phyloP scores from a whole-genome alignment of 2,113 vertebrate genomes.

The Phylloscopus whistleri region DNA sequence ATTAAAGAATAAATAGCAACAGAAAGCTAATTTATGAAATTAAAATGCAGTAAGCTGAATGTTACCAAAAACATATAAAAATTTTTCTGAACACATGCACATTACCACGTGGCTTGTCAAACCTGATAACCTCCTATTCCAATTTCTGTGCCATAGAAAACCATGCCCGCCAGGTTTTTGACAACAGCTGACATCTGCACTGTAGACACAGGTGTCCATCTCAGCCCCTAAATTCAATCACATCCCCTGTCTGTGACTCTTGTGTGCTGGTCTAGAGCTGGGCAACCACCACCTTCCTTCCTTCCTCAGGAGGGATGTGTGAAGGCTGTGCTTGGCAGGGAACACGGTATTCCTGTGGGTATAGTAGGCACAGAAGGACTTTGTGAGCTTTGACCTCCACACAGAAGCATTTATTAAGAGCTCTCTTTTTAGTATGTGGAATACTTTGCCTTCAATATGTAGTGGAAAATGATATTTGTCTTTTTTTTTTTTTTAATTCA shows the following conservation, averaged over 20 bases:
- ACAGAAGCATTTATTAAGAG: background rate
- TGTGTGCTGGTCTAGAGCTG: background rate
- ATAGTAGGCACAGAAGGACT: background rate
- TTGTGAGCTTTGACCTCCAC: background rate
- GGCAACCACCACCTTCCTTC: background rate
- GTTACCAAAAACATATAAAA: background rate
- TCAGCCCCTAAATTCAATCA: background rate
- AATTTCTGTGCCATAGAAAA: background rate
- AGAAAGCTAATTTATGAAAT: background rate
- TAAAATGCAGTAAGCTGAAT: background rate
- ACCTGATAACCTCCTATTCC: background rate
- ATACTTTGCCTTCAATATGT: background rate
- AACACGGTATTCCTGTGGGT: background rate
- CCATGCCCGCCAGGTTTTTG: background rate
- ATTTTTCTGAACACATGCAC: background rate
- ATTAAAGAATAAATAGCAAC: background rate
- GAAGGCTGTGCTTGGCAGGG: background rate
- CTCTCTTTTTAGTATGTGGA: background rate
- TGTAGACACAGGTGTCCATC: background rate
- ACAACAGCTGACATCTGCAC: background rate
- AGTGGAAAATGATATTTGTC: background rate
- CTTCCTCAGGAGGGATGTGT: background rate
- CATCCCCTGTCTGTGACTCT: rapidly evolving
- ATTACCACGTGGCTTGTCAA: background rate
- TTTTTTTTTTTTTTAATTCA: background rate